A percentile compares a stretch with the other conserved stretches of the same genome.
Conservation (phyloP, 2,888 invertebrate genomes). For the Oxycera nigricornis region DNA sequence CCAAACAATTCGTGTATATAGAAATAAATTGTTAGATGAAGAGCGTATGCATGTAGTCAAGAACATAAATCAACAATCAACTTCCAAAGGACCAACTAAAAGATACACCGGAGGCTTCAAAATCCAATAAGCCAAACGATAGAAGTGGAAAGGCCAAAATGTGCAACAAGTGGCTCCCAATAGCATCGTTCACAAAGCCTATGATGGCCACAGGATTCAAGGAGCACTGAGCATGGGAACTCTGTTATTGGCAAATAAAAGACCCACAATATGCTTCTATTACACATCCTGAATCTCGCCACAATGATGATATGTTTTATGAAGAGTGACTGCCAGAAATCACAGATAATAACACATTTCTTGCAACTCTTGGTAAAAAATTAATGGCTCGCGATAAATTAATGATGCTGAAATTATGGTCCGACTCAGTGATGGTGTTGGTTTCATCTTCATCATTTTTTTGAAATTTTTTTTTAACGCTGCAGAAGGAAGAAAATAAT, state of each 20-base stretch:
- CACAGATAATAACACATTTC: not conserved
- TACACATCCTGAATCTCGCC: slow-evolving; percentile 1
- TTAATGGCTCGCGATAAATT: not conserved
- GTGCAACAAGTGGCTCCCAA: slow-evolving; percentile 46
- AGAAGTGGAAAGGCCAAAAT: slow-evolving; percentile 36
- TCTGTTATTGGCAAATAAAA: slow-evolving; percentile 32
- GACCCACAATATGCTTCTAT: slow-evolving; percentile 23
- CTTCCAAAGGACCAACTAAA: slow-evolving; percentile 44
- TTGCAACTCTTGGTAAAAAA: not conserved
- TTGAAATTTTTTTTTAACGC: too few species aligned
- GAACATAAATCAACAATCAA: slow-evolving; percentile 46
- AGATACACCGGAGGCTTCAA: slow-evolving; percentile 43
- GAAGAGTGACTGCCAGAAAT: slow-evolving; percentile 24
- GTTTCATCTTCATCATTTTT: too few species aligned
- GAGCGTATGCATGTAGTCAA: slow-evolving; percentile 43
- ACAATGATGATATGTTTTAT: slow-evolving; percentile 25
- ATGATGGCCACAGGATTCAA: not conserved
- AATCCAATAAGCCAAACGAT: slow-evolving; percentile 44
- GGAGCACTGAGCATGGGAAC: slow-evolving; percentile 4
- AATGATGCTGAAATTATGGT: slow-evolving; percentile 12
- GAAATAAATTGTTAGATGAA: slow-evolving; percentile 36
- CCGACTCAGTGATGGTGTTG: too few species aligned
- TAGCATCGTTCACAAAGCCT: slow-evolving; percentile 8
- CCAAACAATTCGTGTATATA: slow-evolving; percentile 5
- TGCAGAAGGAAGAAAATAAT: too few species aligned